Evolutionary conservation across 2,113 vertebrate genomes (phyloP).

Genomic region (Hydrolagus affinis): DNA sequence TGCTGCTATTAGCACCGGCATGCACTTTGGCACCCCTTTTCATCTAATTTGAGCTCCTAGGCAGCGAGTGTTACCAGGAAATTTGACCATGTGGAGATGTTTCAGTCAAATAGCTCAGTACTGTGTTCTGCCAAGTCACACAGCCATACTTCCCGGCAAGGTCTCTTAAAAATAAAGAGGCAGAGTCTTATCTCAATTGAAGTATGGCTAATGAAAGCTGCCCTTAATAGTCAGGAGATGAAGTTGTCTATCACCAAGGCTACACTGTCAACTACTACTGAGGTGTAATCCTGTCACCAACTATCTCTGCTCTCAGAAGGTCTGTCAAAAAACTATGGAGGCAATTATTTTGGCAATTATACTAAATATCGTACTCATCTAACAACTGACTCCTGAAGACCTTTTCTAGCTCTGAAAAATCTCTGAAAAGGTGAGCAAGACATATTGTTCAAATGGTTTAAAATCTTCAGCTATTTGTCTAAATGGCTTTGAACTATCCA

Average conservation of each 20-base stretch:
- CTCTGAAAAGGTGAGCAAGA: too few species aligned
- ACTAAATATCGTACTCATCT: neutral
- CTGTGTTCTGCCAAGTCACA: neutral
- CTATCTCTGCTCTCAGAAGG: neutral
- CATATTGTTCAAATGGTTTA: too few species aligned
- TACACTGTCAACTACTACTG: constrained; percentile 7
- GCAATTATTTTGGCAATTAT: too few species aligned
- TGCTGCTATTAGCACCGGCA: too few species aligned
- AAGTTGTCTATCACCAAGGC: neutral
- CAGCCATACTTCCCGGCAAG: neutral
- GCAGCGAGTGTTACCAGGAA: too few species aligned
- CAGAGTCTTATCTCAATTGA: constrained; percentile 25
- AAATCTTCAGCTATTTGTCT: too few species aligned
- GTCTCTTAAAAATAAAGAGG: neutral
- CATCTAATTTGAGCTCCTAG: too few species aligned
- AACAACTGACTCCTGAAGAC: neutral
- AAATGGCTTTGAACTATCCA: too few species aligned
- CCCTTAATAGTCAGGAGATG: neutral
- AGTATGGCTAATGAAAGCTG: constrained; percentile 18
- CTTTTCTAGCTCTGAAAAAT: neutral
- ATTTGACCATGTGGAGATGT: too few species aligned
- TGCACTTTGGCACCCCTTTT: too few species aligned
- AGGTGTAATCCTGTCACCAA: constrained; percentile 5
- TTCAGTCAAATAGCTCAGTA: too few species aligned
- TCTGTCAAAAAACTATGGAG: neutral